Evolutionary conservation across 2,797 vertebrate species (phyloP).

Genomic region (Eulemur rubriventer): DNA sequence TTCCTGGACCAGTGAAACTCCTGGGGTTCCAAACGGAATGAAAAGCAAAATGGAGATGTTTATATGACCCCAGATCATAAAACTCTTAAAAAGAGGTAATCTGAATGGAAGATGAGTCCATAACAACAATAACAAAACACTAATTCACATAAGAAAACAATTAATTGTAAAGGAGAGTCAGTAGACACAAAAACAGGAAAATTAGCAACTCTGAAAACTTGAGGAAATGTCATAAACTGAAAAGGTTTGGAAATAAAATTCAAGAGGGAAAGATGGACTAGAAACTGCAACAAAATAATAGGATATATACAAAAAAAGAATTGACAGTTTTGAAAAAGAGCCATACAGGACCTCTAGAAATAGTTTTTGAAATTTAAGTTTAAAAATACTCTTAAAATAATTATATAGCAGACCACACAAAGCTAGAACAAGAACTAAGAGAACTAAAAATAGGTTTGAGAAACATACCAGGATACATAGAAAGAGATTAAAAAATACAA

Average conservation of each 20-base stretch:
- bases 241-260: neutral
- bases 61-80: neutral
- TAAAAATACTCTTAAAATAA: neutral
- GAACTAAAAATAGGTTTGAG: neutral
- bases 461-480: neutral
- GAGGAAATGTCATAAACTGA: neutral
- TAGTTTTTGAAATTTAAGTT: slow-evolving; percentile 12
- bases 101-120: neutral
- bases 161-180: neutral
- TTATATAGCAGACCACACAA: neutral
- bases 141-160: neutral
- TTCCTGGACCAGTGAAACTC: neutral
- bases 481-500: neutral
- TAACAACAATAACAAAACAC: neutral
- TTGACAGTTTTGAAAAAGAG: neutral
- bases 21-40: neutral
- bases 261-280: neutral
- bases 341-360: neutral
- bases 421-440: neutral
- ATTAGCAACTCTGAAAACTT: neutral
- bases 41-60: neutral
- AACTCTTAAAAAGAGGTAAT: neutral
- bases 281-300: neutral
- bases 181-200: neutral
- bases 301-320: neutral